phyloP scores from a whole-genome alignment of 2,888 invertebrate species.

The Phymatocera aterrima region DNA sequence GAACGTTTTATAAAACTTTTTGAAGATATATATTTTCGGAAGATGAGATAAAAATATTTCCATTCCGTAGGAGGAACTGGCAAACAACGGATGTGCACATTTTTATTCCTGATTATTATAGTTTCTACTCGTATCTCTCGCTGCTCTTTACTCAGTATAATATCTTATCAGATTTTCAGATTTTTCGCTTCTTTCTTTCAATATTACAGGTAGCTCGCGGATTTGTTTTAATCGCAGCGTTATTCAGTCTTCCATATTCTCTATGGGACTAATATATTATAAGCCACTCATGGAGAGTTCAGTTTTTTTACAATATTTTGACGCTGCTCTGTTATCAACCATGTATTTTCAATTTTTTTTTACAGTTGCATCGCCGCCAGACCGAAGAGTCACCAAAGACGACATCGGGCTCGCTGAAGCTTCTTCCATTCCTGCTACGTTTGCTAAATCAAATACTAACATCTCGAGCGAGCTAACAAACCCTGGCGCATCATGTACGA shows the following conservation, averaged over 20 bases:
- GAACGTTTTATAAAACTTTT: not conserved
- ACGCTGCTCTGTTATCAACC: not conserved
- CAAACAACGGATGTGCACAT: not conserved
- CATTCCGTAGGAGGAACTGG: not conserved
- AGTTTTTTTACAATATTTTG: not conserved
- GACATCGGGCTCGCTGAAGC: constrained; percentile 73
- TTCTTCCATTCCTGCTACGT: constrained; percentile 73
- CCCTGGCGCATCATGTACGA: constrained; percentile 72
- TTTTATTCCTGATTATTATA: not conserved
- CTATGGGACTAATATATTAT: not conserved
- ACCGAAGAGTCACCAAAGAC: constrained; percentile 80
- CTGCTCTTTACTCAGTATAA: not conserved
- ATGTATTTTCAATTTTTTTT: constrained; percentile 61
- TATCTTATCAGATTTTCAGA: not conserved
- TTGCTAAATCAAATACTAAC: constrained; percentile 13
- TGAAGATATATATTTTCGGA: not conserved
- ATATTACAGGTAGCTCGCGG: not conserved
- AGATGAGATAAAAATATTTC: too few relatives aligned
- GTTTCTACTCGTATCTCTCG: not conserved
- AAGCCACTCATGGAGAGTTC: not conserved
- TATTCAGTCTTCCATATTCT: not conserved
- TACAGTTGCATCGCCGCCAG: constrained; percentile 91
- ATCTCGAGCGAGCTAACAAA: constrained; percentile 68
- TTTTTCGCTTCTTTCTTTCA: not conserved
- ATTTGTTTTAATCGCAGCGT: not conserved